A percentile compares a stretch with the other conserved stretches of the same genome.
phyloP scores from a whole-genome alignment of 2,888 invertebrate species.

The Thymelicus lineola region DNA sequence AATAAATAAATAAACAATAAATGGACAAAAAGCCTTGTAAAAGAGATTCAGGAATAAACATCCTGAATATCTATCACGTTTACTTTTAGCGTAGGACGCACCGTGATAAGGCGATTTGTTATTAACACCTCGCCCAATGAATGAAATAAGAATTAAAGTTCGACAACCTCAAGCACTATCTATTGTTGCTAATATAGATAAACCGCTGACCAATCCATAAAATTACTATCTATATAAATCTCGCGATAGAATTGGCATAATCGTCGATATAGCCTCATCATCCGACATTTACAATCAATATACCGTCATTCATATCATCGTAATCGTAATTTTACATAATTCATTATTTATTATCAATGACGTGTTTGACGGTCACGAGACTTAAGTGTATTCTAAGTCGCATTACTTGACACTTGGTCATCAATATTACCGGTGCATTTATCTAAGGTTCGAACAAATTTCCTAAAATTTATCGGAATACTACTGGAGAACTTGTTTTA shows the following conservation, averaged over 20 bases:
- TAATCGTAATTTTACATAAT: background rate
- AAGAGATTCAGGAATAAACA: too few species aligned
- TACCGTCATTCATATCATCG: background rate
- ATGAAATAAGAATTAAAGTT: conserved; percentile 2
- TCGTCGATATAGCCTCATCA: background rate
- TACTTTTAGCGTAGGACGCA: background rate
- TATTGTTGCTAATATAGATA: background rate
- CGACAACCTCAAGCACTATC: background rate
- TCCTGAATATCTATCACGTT: too few species aligned
- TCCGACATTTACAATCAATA: background rate
- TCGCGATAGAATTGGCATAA: background rate
- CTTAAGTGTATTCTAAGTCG: background rate
- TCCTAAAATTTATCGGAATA: background rate
- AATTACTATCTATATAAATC: background rate
- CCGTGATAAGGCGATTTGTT: background rate
- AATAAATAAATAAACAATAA: too few species aligned
- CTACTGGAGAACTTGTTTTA: too few species aligned
- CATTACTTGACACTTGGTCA: background rate
- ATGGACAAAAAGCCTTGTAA: too few species aligned
- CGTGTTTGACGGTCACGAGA: background rate
- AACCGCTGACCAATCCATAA: background rate
- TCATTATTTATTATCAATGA: background rate
- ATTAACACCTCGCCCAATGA: background rate
- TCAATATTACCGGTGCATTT: background rate
- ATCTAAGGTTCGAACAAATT: background rate